These are phyloP conservation scores for Axea sp. DNA, from an alignment of 2,888 invertebrate species.

Conservation along the genomic window DNA sequence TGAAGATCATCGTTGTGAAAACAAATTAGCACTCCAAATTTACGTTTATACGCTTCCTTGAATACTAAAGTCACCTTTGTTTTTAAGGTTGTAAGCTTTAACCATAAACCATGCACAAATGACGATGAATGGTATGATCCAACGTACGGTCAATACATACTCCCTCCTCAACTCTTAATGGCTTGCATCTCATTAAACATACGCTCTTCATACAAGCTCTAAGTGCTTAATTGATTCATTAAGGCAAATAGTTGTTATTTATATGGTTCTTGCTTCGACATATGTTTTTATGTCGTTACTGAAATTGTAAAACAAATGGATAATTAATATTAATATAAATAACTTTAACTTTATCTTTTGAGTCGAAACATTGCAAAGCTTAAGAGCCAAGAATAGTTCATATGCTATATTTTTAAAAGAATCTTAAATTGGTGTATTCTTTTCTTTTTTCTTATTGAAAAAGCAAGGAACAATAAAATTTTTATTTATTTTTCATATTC, in stretches of 20 bases:
- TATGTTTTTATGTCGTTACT: too few relatives aligned
- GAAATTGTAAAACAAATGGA: too few relatives aligned
- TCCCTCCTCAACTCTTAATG: conserved; percentile 23
- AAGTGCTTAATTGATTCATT: conserved; percentile 50
- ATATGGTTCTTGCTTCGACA: too few relatives aligned
- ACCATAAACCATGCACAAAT: conserved; percentile 41
- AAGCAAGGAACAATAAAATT: too few relatives aligned
- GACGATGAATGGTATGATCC: conserved; percentile 25
- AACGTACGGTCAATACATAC: conserved; percentile 34
- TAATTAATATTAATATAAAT: too few relatives aligned
- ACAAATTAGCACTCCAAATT: conserved; percentile 16
- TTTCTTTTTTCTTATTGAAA: too few relatives aligned
- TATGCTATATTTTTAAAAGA: too few relatives aligned
- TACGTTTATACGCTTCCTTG: background rate
- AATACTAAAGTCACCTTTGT: conserved; percentile 16
- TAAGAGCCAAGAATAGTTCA: too few relatives aligned
- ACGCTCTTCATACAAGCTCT: conserved; percentile 23
- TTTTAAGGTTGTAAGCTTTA: conserved; percentile 37
- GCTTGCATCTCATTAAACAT: conserved; percentile 49
- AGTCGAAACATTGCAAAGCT: too few relatives aligned
- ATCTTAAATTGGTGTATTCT: too few relatives aligned
- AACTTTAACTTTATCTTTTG: too few relatives aligned
- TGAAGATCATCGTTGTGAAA: conserved; percentile 19
- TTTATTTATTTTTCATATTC: too few relatives aligned
- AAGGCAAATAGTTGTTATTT: conserved; percentile 20